These are phyloP conservation scores for Pluvianellus socialis DNA, from an alignment of 2,113 vertebrate species.

Conservation along the genomic window DNA sequence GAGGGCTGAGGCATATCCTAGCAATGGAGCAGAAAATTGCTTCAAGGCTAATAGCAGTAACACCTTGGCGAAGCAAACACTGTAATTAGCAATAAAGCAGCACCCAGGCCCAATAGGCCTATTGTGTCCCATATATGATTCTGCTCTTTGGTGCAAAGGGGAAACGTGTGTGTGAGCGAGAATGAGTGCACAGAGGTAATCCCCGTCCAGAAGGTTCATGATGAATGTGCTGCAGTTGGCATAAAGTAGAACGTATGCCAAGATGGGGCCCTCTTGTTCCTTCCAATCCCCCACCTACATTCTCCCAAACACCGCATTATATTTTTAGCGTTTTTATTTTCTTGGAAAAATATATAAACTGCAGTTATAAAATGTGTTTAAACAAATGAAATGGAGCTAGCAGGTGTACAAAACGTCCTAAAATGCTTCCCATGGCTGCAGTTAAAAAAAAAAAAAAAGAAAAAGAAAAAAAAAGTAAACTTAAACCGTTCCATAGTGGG, in stretches of 20 bases:
- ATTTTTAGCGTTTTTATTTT: slow-evolving; percentile 66
- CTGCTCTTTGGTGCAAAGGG: background rate
- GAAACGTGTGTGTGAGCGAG: background rate
- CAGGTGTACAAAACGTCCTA: slow-evolving; percentile 16
- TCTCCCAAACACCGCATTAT: background rate
- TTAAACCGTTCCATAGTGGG: slow-evolving; percentile 41
- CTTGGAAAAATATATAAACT: slow-evolving; percentile 59
- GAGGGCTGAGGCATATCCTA: slow-evolving; percentile 30
- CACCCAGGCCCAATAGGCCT: slow-evolving; percentile 47
- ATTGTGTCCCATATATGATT: background rate
- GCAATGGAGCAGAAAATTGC: slow-evolving; percentile 70
- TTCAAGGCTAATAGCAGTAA: slow-evolving; percentile 54
- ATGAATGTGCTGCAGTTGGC: slow-evolving; percentile 62
- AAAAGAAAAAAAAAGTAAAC: background rate
- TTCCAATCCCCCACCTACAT: slow-evolving; percentile 2
- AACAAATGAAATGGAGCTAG: slow-evolving; percentile 52
- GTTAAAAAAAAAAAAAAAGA: slow-evolving; percentile 1
- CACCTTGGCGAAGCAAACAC: background rate
- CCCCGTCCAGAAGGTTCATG: background rate
- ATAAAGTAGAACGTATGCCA: slow-evolving; percentile 45
- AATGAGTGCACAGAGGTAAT: background rate
- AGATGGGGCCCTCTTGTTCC: slow-evolving; percentile 45
- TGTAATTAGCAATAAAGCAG: slow-evolving; percentile 42
- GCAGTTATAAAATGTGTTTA: slow-evolving; percentile 32
- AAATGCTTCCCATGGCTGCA: slow-evolving; percentile 57